phyloP scores from a whole-genome alignment of 2,888 invertebrate genomes.

The Microctonus aethiopoides region DNA sequence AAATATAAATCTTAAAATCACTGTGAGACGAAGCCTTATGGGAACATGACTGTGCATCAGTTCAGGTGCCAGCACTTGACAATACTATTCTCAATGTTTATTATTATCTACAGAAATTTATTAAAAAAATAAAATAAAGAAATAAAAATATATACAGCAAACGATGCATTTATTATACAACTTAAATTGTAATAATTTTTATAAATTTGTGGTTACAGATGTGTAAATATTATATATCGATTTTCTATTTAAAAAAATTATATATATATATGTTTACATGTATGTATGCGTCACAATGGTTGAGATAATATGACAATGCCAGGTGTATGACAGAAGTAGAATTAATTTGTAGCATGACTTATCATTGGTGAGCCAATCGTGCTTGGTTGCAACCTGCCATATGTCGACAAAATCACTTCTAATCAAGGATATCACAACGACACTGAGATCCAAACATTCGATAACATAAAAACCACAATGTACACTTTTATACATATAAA shows the following conservation, averaged over 20 bases:
- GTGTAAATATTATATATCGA: too few relatives aligned
- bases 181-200: too few relatives aligned
- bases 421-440: constrained; percentile 13
- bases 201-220: too few relatives aligned
- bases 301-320: background rate
- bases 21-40: background rate
- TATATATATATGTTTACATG: too few relatives aligned
- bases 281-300: background rate
- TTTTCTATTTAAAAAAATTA: too few relatives aligned
- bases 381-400: constrained; percentile 46
- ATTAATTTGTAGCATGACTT: constrained; percentile 43
- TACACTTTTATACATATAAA: background rate
- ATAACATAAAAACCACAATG: background rate
- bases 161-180: background rate
- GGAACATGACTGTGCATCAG: background rate
- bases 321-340: background rate
- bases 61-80: background rate
- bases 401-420: constrained; percentile 45
- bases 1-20: background rate
- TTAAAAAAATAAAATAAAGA: background rate
- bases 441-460: constrained; percentile 17
- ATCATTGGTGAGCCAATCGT: constrained; percentile 50
- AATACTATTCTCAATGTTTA: background rate
- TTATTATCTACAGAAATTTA: background rate
- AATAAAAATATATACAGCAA: background rate